Base-by-base conservation (phyloP, 92 coral and sea anemone species). In the Epizoanthus rinbou region DNA sequence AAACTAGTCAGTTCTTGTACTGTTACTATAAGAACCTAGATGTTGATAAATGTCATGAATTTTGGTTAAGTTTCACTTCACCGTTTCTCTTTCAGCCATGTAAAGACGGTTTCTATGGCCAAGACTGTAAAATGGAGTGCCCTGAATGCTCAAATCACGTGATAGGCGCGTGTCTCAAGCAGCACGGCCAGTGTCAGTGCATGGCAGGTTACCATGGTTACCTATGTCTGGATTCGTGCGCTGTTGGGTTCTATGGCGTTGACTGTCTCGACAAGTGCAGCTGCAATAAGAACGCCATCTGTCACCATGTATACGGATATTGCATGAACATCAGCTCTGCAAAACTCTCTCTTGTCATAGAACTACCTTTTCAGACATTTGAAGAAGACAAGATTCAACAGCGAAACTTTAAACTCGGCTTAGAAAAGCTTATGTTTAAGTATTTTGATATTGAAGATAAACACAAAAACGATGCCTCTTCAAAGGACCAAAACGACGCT, bases 121-220 rank as follows among this genome's bases (percentile, higher is more conserved):
- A 89, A 22, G 87, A 64, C 64, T 95, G 98, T 85, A 71, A 72
- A 39, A 91, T 54, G 81, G 41, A 81, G 8, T 97, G 99, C 25
- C 98, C 98, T 33, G 74, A 59, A 45, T 97, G 99, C 84, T 92
- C 99, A 8, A 80, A 93, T 6, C 99, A 94, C 87, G 98, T 92
- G 85, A 88, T 80, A 19, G 97, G 93, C 25, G 54, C 93, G 5
- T 97, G 99, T 75, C 80, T 89, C 79, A 94, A 97, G 87, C 85
- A 87, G 25, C 87, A 90, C 76, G 99, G 99, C 63, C 89, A 93
- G 87, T 97, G 99, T 88, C 82, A 92, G 54, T 97, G 99, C 84
- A 80, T 92, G 57, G 78, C 88, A 11, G 99, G 99, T 58, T 97
- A 88, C 90, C 90, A 83, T 70, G 95, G 97, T 15, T 93, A 93